Conservation (phyloP, 2,888 invertebrate genomes). For the Leptinotarsa rubiginosa region DNA sequence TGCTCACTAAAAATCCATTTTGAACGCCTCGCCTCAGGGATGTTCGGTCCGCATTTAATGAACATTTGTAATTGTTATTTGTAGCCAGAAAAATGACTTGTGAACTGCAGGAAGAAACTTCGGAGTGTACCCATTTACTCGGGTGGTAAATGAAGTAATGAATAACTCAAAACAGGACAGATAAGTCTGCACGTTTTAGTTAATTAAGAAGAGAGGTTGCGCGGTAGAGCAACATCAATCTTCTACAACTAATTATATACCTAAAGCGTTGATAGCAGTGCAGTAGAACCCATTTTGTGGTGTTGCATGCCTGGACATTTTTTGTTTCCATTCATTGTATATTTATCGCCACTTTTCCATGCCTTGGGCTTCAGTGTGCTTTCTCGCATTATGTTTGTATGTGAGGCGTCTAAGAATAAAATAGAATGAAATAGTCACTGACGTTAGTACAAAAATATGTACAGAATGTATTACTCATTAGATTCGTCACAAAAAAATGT, state of each 20-base stretch:
- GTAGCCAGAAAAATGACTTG: slow-evolving; percentile 12
- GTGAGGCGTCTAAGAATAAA: no score
- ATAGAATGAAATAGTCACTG: no score
- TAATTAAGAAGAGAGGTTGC: slow-evolving; percentile 8
- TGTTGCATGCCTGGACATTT: neutral
- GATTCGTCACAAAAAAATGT: no score
- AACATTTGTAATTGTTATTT: slow-evolving; percentile 20
- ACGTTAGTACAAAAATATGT: no score
- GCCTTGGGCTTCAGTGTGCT: neutral
- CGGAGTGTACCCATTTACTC: neutral
- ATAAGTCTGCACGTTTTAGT: slow-evolving; percentile 10
- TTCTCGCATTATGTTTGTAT: neutral
- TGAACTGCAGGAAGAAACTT: slow-evolving; percentile 2
- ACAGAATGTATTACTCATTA: no score
- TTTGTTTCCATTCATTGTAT: neutral
- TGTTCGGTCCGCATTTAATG: neutral
- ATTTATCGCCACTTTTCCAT: neutral
- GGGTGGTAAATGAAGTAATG: slow-evolving; percentile 7
- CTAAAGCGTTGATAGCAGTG: neutral
- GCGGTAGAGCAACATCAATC: neutral
- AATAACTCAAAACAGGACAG: slow-evolving; percentile 16
- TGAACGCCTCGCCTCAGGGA: slow-evolving; percentile 14
- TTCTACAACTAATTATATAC: slow-evolving; percentile 7
- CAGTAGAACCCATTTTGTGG: neutral
- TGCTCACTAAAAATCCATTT: slow-evolving; percentile 14